Evolutionary conservation across 2,888 invertebrate species (phyloP), one percentile per base, ranked within the genome.

Genomic region (Cephus rjabovi): DNA sequence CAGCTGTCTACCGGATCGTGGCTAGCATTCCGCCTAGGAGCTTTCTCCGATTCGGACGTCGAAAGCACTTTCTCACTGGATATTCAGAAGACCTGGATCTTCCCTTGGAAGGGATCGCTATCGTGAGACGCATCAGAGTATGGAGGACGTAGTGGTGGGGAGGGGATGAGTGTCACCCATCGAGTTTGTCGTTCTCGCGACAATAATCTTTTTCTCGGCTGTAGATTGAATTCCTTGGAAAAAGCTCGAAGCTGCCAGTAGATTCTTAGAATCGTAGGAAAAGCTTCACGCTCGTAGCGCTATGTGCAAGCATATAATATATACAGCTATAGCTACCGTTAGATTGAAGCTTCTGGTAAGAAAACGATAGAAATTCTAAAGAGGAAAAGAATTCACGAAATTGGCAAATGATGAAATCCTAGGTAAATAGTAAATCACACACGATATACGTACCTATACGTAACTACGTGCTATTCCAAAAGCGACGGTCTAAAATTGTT

Each of bases 181-280:
- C 23, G 40, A 56, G 40, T 56, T 56, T 56, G 40, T 56, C 40
- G 40, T 56, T 56, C 40, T 56, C 40, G 40, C 40, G 40, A 56
- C 40, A 56, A 56, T 56, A 56, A 56, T 56, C 40, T 56, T 56
- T 56, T 56, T 85, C 83, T 81, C 75, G 74, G 78, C 37, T 75
- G 79, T 79, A 85, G 83, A 85, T 85, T 85, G 84, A 85, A 85
- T 84, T 78, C 84, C 78, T 77, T 79, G 77, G 37, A 75, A 77
- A 77, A 85, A 85, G 83, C 40, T 56, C 23, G 40, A 56, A 15
- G 40, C 40, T 56, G 40, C 40, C 40, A 2, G 40, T 56, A 56
- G 23, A 56, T 56, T 56, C 40, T 23, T 56, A 9, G 40, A 56
- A 23, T 56, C 40, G 40, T 56, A 56, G 40, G 15, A 56, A 56